Conservation (phyloP, 92 coral and sea anemone genomes). For the Scolanthus callimorphus region DNA sequence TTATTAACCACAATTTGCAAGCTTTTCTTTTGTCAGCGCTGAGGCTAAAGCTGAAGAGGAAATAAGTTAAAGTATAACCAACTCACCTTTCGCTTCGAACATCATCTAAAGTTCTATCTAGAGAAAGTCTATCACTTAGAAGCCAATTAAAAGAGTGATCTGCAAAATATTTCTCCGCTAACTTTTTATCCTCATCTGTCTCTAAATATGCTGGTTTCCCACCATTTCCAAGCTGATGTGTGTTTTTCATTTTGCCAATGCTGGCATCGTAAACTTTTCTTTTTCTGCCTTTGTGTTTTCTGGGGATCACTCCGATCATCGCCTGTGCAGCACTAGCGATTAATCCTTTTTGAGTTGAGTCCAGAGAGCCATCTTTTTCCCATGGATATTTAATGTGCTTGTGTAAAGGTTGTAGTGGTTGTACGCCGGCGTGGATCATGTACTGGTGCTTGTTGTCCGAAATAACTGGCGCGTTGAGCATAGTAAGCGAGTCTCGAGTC, state of each 20-base stretch:
- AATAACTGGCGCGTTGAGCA: slow-evolving; percentile 90
- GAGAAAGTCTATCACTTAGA: slow-evolving; percentile 83
- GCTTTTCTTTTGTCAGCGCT: no score
- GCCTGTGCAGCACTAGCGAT: slow-evolving; percentile 65
- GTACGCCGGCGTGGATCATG: slow-evolving; percentile 89
- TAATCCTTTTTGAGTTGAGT: slow-evolving; percentile 33
- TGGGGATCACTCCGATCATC: slow-evolving; percentile 64
- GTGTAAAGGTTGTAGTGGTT: slow-evolving; percentile 81
- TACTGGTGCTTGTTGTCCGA: slow-evolving; percentile 64
- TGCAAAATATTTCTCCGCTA: slow-evolving; percentile 78
- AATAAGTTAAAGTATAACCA: no score
- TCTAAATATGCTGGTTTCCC: slow-evolving; percentile 84
- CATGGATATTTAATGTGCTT: slow-evolving; percentile 94
- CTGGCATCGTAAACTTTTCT: slow-evolving; percentile 85
- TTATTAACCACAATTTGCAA: no score
- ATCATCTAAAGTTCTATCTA: slow-evolving; percentile 92
- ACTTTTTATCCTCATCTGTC: slow-evolving; percentile 78
- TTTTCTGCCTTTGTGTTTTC: slow-evolving; percentile 38
- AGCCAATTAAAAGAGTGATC: slow-evolving; percentile 99
- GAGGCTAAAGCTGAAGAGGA: no score
- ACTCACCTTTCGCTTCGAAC: slow-evolving; percentile 85
- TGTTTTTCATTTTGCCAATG: slow-evolving; percentile 71
- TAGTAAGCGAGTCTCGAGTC: slow-evolving; percentile 85
- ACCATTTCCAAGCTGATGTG: slow-evolving; percentile 81
- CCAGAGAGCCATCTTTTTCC: slow-evolving; percentile 51